Evolutionary conservation across 2,797 vertebrate species (phyloP), one percentile per base, ranked within the genome.

Genomic region (Acipenser transmontanus): DNA sequence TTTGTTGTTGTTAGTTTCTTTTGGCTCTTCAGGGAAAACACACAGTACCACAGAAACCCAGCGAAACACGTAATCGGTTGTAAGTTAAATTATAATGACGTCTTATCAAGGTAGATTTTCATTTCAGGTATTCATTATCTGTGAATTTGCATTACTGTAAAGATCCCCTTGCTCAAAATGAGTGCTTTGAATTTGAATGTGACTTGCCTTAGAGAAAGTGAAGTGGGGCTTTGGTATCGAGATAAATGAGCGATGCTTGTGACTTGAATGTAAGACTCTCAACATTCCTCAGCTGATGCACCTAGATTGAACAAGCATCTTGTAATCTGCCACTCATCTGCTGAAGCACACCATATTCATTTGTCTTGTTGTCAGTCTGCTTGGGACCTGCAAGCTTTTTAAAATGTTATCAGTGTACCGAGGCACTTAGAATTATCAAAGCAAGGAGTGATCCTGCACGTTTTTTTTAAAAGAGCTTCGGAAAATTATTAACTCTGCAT

Each of bases 271-370:
- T 47, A n/a, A 9, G 52, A 51, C 9, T 63, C 47, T 64, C 20
- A 48, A 34, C 34, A 34, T 34, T 34, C 34, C 34, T 34, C 34
- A 34, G 66, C 66, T 59, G 47, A 56, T 56, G 48, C 0, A 34
- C 34, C 17, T 1, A 1, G 6, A 57, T 1, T 1, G 48, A 47
- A 47, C 14, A 56, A 47, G 20, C 49, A 13, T 50, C 20, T 60
- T 65, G 1, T 13, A 49, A 59, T 34, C 47, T 65, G 1, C 72
- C 72, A 13, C 17, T 65, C 65, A 48, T 1, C 13, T 61, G 6
- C 14, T 1, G 1, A 11, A 1, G 6, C 20, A 59, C 11, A 0
- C 68, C 34, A 10, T 17, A 20, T 0, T 51, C 64, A 63, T 69
- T 65, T 34, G 14, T 54, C 47, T 52, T 50, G 10, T n/a, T 63